Evolutionary conservation across 1,140 invertebrate genomes (phyloP), one percentile per base, ranked within the genome.

Genomic region (Drosophila ercepeae): DNA sequence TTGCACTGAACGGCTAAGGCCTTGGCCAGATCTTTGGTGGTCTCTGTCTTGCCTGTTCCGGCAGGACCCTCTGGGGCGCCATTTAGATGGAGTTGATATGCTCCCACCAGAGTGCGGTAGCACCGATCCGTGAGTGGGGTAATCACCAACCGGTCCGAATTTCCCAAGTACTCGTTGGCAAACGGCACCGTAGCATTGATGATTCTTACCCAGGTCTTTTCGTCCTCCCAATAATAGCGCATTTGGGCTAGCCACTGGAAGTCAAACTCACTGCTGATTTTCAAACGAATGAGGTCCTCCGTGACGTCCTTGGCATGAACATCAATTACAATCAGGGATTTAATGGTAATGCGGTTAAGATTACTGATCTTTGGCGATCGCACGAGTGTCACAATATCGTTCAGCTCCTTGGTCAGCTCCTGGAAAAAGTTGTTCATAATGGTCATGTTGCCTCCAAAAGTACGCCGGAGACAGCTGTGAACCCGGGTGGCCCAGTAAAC

Each of bases 231-330:
- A 90, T 99, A 99, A 91, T 98, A 98, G 61, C 97, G 93, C 44
- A 98, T 92, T 88, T 99, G 97, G 14, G 97, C 94, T 21, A 98
- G 92, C 98, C 98, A 99, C 79, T 96, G 94, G 90, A 98, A 99
- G 91, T 98, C 97, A 23, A 93, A 95, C 60, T 96, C 96, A 77
- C 93, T 93, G 48, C 90, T 92, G 3, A 97, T 94, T 45, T 95
- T 93, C 55, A 95, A 94, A 5, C 94, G 92, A 9, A 95, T 92
- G 18, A 99, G 91, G 23, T 95, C 93, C 60, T 94, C 93, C 9
- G 97, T 94, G 0, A 98, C 96, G 91, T 99, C 97, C 91, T 96
- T 94, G 1, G 97, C 96, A 79, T 98, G 97, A 0, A 98, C 97
- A 91, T 98, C 97, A 58, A 98, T 95, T 11, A 98, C 97, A 74